These are phyloP conservation scores for Cinclus cinclus DNA, from an alignment of 2,113 vertebrate species.

Conservation along the genomic window DNA sequence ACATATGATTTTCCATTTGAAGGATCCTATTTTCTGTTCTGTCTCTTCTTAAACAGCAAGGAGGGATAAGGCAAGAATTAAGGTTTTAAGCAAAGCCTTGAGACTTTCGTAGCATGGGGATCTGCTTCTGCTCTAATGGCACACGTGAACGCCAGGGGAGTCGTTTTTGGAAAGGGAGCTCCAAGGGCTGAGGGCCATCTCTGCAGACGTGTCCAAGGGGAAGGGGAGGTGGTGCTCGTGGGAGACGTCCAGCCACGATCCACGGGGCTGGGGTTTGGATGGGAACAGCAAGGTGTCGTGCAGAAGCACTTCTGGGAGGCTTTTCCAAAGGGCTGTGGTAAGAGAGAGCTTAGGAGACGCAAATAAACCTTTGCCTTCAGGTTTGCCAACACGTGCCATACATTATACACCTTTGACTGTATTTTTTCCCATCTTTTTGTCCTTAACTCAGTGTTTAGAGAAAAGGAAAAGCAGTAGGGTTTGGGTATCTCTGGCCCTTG, in stretches of 20 bases:
- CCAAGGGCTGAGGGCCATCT: accelerated
- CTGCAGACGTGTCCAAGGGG: accelerated
- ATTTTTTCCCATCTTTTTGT: background rate
- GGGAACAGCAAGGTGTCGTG: background rate
- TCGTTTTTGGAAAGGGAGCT: background rate
- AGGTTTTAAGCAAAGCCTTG: background rate
- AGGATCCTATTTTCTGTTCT: background rate
- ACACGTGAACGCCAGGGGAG: background rate
- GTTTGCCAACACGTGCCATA: accelerated
- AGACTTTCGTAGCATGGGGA: background rate
- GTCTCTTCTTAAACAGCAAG: background rate
- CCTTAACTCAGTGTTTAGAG: background rate
- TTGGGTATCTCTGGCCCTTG: background rate
- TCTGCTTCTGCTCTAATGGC: background rate
- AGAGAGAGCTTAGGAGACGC: background rate
- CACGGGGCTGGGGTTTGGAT: background rate
- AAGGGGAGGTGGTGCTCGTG: accelerated
- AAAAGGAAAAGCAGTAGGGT: background rate
- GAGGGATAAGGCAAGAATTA: background rate
- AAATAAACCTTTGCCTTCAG: background rate
- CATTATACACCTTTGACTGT: background rate
- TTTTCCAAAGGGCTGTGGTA: background rate
- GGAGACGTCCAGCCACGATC: background rate
- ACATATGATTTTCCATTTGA: background rate
- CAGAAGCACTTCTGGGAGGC: background rate